Conservation (phyloP, 2,888 invertebrate species). For the Ormyrus nitidulus region DNA sequence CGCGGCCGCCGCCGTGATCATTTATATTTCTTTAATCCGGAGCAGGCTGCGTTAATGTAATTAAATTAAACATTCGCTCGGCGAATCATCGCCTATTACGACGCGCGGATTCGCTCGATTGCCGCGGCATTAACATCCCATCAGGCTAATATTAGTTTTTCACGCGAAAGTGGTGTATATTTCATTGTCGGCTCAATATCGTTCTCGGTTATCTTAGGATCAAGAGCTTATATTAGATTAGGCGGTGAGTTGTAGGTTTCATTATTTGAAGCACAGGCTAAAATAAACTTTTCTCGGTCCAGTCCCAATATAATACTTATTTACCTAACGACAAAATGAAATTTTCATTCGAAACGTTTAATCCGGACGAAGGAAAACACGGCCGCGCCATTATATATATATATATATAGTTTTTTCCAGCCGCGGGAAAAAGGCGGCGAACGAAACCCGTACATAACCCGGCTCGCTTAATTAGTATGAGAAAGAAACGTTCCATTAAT, state of each 20-base stretch:
- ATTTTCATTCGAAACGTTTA: too few species aligned
- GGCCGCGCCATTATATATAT: background rate
- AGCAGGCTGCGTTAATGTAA: slow-evolving; percentile 25
- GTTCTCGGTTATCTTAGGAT: slow-evolving; percentile 15
- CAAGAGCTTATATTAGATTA: slow-evolving; percentile 21
- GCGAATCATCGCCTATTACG: background rate
- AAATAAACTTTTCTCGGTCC: too few species aligned
- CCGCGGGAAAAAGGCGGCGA: too few species aligned
- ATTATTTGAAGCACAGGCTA: too few species aligned
- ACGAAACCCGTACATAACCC: too few species aligned
- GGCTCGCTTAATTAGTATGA: too few species aligned
- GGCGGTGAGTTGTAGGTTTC: background rate
- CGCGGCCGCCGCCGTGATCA: background rate
- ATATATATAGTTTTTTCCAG: background rate
- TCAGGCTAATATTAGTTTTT: too few species aligned
- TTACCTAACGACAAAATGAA: too few species aligned
- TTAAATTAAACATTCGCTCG: slow-evolving; percentile 43
- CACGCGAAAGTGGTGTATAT: background rate
- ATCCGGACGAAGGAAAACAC: too few species aligned
- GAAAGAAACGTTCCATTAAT: too few species aligned
- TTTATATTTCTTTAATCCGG: background rate
- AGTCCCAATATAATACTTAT: too few species aligned
- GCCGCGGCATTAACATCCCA: background rate
- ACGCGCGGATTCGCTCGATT: slow-evolving; percentile 11
- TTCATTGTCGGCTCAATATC: background rate